phyloP scores from a whole-genome alignment of 2,113 vertebrate species.

The Talpa occidentalis region DNA sequence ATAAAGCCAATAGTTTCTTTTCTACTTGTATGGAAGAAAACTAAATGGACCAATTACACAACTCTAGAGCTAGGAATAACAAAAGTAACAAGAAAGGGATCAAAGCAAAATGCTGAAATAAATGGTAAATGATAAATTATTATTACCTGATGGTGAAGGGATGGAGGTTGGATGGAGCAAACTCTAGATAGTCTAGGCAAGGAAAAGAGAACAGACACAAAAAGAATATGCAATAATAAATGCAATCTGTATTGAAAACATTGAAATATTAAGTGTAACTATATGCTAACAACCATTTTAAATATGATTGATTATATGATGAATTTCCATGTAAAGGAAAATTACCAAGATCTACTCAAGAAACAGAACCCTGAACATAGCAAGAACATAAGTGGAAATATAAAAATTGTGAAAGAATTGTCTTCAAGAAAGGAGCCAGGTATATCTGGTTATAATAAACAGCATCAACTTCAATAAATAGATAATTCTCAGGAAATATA shows the following conservation, averaged over 20 bases:
- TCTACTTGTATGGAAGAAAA: conserved; percentile 1
- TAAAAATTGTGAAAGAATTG: neutral
- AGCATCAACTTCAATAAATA: neutral
- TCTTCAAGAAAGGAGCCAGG: conserved; percentile 40
- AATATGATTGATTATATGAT: neutral
- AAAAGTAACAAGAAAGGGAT: neutral
- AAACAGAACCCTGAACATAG: conserved; percentile 32
- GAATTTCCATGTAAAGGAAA: conserved; percentile 33
- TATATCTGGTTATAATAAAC: conserved; percentile 12
- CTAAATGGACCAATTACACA: neutral
- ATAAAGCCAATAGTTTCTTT: conserved; percentile 9
- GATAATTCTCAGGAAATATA: neutral
- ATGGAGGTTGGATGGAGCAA: conserved; percentile 3
- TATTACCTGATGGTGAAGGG: neutral
- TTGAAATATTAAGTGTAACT: neutral
- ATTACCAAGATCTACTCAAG: neutral
- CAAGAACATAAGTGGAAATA: neutral
- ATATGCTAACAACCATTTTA: neutral
- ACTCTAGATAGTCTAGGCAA: neutral
- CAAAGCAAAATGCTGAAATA: conserved; percentile 21
- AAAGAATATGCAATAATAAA: neutral
- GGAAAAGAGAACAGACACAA: neutral
- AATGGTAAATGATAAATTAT: conserved; percentile 38
- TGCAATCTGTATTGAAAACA: conserved; percentile 40
- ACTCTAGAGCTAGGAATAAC: conserved; percentile 10